Conservation (phyloP, 2,888 invertebrate species). For the Spialia ferax region DNA sequence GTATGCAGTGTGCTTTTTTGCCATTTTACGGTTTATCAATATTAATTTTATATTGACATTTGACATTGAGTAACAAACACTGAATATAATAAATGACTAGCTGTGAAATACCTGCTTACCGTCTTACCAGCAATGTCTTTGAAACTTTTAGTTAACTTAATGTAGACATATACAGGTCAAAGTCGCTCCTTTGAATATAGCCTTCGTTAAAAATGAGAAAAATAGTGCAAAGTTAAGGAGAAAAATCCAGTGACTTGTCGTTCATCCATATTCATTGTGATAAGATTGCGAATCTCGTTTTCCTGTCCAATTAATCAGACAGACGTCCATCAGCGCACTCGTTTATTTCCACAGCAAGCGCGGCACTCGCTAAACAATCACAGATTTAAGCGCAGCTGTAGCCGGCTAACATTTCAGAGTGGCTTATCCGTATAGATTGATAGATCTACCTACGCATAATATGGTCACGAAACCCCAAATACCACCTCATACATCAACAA, state of each 20-base stretch:
- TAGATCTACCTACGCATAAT: no score
- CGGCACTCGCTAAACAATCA: slow-evolving; percentile 10
- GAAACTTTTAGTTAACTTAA: background rate
- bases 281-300: slow-evolving; percentile 30
- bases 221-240: slow-evolving; percentile 21
- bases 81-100: slow-evolving; percentile 2
- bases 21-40: slow-evolving; percentile 2
- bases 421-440: no score
- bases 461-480: background rate
- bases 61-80: slow-evolving; percentile 18
- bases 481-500: no score
- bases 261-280: slow-evolving; percentile 26
- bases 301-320: slow-evolving; percentile 32
- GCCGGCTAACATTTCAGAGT: background rate
- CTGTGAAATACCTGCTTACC: no score
- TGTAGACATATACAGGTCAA: background rate
- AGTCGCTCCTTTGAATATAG: slow-evolving; percentile 16
- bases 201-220: slow-evolving; percentile 11
- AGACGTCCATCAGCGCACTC: slow-evolving; percentile 17
- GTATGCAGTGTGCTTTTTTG: slow-evolving; percentile 15
- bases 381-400: slow-evolving; percentile 20
- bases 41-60: slow-evolving; percentile 14
- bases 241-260: background rate
- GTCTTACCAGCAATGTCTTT: background rate
- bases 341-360: background rate